Conservation (phyloP, 2,797 vertebrate species). For the Pseudopleuronectes americanus region DNA sequence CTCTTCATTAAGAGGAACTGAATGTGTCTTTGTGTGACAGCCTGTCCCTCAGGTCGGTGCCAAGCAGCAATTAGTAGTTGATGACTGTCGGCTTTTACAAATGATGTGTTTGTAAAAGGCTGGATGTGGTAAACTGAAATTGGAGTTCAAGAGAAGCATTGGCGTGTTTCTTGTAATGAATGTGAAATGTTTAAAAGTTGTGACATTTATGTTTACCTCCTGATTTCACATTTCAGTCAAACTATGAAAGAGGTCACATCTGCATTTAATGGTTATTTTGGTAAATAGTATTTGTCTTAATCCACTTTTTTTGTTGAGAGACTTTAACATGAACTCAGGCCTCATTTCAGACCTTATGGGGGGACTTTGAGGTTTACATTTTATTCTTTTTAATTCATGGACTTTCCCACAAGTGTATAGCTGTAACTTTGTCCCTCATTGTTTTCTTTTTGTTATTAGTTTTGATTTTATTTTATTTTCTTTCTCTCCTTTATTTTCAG, state of each 20-base stretch:
- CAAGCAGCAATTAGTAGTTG: constrained; percentile 47
- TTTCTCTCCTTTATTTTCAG: constrained; percentile 28
- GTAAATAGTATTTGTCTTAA: neutral
- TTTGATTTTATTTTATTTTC: neutral
- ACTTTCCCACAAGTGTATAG: too few species aligned
- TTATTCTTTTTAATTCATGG: too few species aligned
- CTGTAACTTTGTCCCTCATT: too few species aligned
- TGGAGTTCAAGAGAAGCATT: neutral
- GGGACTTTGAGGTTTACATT: neutral
- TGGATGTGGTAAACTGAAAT: neutral
- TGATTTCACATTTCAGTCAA: neutral
- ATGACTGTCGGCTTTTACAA: constrained; percentile 19
- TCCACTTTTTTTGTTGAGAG: neutral
- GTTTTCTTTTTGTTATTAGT: neutral
- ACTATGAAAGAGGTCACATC: constrained; percentile 2
- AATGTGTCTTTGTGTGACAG: constrained; percentile 41
- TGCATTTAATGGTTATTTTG: neutral
- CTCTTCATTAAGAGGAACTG: constrained; percentile 44
- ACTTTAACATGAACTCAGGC: neutral
- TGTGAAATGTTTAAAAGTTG: constrained; percentile 7
- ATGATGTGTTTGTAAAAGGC: constrained; percentile 20
- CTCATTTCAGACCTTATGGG: neutral
- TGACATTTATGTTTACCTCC: neutral
- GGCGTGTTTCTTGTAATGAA: neutral
- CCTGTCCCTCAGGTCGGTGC: constrained; percentile 10